A percentile compares a stretch with the other conserved stretches of the same genome.
Conservation (phyloP, 1,140 invertebrate genomes). For the Sycophaga agraensis region DNA sequence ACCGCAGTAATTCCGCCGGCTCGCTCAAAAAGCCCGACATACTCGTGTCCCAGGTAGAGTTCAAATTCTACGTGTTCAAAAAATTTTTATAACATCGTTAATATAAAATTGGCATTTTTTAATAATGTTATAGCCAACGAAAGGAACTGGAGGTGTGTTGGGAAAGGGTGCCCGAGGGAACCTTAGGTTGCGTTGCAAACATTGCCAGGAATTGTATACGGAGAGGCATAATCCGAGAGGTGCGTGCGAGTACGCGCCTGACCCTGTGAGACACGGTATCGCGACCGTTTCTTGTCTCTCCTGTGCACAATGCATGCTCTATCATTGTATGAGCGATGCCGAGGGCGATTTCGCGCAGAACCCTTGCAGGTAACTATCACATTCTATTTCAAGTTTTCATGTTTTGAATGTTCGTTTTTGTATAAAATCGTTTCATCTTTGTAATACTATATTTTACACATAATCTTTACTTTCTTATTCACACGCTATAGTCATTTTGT, state of each 20-base stretch:
- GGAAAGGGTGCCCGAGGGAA: slow-evolving; percentile 35
- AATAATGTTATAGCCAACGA: slow-evolving; percentile 13
- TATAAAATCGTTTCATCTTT: too few species aligned
- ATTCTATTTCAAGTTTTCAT: too few species aligned
- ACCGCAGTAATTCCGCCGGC: slow-evolving; percentile 61
- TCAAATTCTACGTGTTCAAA: not conserved
- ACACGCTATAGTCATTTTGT: too few species aligned
- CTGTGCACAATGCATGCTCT: slow-evolving; percentile 85
- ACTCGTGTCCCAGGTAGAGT: slow-evolving; percentile 53
- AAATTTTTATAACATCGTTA: too few species aligned
- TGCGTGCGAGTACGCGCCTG: slow-evolving; percentile 86
- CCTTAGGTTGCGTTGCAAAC: slow-evolving; percentile 56
- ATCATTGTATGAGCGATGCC: slow-evolving; percentile 88
- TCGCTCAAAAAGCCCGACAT: slow-evolving; percentile 65
- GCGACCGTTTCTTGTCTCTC: slow-evolving; percentile 81
- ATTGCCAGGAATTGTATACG: slow-evolving; percentile 73
- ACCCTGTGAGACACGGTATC: slow-evolving; percentile 77
- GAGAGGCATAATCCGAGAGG: slow-evolving; percentile 81
- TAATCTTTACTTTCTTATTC: too few species aligned
- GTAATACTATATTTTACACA: too few species aligned
- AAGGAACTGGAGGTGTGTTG: slow-evolving; percentile 4
- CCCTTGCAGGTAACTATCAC: slow-evolving; percentile 72
- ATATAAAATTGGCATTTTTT: too few species aligned
- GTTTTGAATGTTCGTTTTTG: too few species aligned
- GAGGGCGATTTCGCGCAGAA: slow-evolving; percentile 79